Conservation (phyloP, 2,797 vertebrate species). For the Muraenolepis orangiensis region DNA sequence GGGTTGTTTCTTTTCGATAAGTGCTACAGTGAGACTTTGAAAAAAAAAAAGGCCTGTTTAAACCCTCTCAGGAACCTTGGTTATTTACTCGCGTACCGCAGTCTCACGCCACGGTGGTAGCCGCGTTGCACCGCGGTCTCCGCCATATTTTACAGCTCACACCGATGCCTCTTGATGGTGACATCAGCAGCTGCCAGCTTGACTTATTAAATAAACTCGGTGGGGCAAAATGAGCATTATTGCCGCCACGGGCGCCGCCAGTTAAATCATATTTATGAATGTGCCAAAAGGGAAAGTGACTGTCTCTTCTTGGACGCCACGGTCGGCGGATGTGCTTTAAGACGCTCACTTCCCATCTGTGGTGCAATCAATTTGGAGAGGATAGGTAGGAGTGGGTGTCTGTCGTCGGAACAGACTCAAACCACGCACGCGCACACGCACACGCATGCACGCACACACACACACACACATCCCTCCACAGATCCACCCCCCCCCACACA, state of each 20-base stretch:
- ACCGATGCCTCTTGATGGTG: constrained; percentile 21
- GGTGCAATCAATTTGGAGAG: constrained; percentile 60
- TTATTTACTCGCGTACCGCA: constrained; percentile 20
- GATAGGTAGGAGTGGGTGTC: constrained; percentile 37
- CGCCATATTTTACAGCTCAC: constrained; percentile 18
- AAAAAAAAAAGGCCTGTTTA: constrained; percentile 16
- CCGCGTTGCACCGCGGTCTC: constrained; percentile 8
- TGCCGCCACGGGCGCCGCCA: constrained; percentile 45
- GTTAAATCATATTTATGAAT: constrained; percentile 61
- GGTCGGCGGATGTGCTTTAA: constrained; percentile 62
- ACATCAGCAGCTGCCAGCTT: constrained; percentile 30
- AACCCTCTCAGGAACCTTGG: constrained; percentile 25
- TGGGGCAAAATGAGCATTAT: constrained; percentile 46
- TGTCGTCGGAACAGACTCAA: constrained; percentile 49
- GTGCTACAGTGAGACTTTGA: constrained; percentile 1
- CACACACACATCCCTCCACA: too few species aligned
- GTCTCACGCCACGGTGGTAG: constrained; percentile 1
- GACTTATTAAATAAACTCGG: constrained; percentile 40
- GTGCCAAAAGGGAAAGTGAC: constrained; percentile 43
- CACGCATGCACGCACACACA: too few species aligned
- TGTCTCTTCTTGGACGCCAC: constrained; percentile 47
- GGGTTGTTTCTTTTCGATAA: background rate
- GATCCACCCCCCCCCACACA: too few species aligned
- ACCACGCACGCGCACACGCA: background rate
- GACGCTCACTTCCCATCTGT: constrained; percentile 69